Evolutionary conservation across 2,888 invertebrate genomes (phyloP), one percentile per base, ranked within the genome.

Genomic region (Latrodectus hesperus): DNA sequence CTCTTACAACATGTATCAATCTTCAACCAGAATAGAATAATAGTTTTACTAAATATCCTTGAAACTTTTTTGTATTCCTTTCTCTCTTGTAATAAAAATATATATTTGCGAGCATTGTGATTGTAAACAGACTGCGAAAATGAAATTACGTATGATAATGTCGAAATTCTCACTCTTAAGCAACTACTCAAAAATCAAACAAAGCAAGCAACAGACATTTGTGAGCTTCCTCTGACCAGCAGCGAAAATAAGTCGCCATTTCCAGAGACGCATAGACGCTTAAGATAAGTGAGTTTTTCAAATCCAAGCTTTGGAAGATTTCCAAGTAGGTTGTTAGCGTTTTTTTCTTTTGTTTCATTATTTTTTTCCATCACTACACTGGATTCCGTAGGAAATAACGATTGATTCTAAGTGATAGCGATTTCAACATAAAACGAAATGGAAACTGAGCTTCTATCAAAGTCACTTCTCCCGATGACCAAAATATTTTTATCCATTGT

Each of bases 301-400:
- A 67, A 65, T 67, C 49, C 10, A 17, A 38, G 49, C 16, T 16
- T 52, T 77, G 76, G 76, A 77, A 26, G 11, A n/a, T 67, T n/a
- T 77, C 76, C 76, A 77, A 77, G 51, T 77, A 64, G 76, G 76
- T 67, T 77, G 49, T 10, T 65, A 49, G 22, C 49, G 11, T 67
- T 12, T 16, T 49, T 77, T 17, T 51, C 60, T 60, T 60, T 60
- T 60, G 60, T n/a, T 60, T 60, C 11, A 38, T 38, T 38, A 38
- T 38, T 38, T 38, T 38, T 38, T 38, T 6, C 38, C 38, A 38
- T 38, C 38, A 38, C 38, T 38, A 38, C n/a, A 60, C 60, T 60
- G 60, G n/a, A 60, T 60, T 60, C 8, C 11, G n/a, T 16, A 60
- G n/a, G n/a, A 60, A 60, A 60, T 60, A 60, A 60, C 60, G 14